phyloP scores from a whole-genome alignment of 1,140 invertebrate genomes.

The Cyclina sinensis region DNA sequence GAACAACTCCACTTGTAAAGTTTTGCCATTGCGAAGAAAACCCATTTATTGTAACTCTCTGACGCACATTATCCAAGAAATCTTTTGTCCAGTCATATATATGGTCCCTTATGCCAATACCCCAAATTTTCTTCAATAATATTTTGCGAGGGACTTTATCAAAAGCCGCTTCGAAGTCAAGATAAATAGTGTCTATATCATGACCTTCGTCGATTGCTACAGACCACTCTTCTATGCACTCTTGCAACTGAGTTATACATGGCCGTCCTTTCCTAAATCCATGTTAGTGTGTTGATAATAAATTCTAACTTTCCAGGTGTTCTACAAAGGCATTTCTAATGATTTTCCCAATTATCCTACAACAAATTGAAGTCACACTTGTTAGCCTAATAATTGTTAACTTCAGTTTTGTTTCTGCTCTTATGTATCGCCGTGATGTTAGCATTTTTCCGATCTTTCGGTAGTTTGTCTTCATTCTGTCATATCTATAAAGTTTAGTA shows the following conservation, averaged over 20 bases:
- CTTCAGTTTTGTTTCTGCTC: neutral
- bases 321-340: neutral
- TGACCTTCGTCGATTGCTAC: neutral
- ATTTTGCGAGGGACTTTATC: conserved; percentile 13
- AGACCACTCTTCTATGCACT: neutral
- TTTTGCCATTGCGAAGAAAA: conserved; percentile 32
- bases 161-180: conserved; percentile 1
- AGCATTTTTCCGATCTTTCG: neutral
- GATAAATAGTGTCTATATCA: neutral
- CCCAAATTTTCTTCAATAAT: neutral
- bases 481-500: neutral
- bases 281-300: neutral
- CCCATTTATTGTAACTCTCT: conserved; percentile 63
- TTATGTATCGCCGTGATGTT: neutral
- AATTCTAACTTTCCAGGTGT: neutral
- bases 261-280: conserved; percentile 12
- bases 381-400: neutral
- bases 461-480: neutral
- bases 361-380: neutral
- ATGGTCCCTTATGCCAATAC: neutral
- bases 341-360: neutral
- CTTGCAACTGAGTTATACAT: conserved; percentile 2
- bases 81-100: conserved; percentile 58
- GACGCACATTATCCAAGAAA: conserved; percentile 57
- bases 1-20: conserved; percentile 67